Conservation (phyloP, 2,797 vertebrate species). For the Paedocypris micromegethes region DNA sequence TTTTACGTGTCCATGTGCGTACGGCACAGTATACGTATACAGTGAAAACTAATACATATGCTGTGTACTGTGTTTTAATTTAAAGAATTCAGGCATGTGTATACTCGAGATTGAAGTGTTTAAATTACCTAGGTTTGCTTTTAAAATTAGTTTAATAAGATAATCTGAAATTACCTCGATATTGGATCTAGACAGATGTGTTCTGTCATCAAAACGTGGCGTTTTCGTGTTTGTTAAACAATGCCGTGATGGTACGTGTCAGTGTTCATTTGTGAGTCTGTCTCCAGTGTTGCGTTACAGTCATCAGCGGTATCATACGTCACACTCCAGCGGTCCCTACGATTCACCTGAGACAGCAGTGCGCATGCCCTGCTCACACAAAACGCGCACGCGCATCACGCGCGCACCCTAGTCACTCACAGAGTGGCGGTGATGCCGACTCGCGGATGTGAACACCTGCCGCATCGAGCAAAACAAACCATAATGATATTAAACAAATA, state of each 20-base stretch:
- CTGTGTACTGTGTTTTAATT: too few species aligned
- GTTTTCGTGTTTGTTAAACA: slow-evolving; percentile 16
- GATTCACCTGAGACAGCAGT: slow-evolving; percentile 61
- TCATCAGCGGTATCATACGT: background rate
- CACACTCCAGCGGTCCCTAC: background rate
- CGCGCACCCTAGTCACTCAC: slow-evolving; percentile 11
- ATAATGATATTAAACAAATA: background rate
- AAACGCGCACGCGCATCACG: slow-evolving; percentile 41
- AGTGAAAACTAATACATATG: too few species aligned
- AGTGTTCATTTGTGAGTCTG: slow-evolving; percentile 2
- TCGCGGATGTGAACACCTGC: slow-evolving; percentile 28
- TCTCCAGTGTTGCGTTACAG: slow-evolving; percentile 24
- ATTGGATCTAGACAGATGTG: background rate
- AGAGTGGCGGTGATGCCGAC: slow-evolving; percentile 23
- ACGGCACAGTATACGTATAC: too few species aligned
- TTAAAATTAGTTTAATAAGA: too few species aligned
- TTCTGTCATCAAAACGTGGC: background rate
- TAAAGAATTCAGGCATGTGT: too few species aligned
- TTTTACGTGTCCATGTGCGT: too few species aligned
- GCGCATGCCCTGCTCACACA: slow-evolving; percentile 6
- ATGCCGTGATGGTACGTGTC: background rate
- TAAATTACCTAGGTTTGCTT: too few species aligned
- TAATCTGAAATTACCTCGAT: background rate
- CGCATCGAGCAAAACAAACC: background rate
- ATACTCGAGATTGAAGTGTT: too few species aligned